Evolutionary conservation across 2,113 vertebrate genomes (phyloP), one percentile per base, ranked within the genome.

Genomic region (Caranx melampygus): DNA sequence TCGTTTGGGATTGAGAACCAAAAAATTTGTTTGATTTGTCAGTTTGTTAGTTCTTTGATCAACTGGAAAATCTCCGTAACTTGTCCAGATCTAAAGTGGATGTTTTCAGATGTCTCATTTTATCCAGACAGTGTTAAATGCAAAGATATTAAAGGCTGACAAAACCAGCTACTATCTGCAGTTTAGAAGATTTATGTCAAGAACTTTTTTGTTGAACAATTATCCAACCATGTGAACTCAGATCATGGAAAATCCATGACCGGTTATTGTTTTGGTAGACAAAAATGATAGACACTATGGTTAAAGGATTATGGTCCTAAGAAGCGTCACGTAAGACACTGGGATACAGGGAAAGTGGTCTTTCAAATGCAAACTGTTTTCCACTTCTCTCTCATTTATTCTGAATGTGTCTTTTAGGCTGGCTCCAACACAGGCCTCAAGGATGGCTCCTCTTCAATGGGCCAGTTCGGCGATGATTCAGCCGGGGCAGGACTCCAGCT

Each of bases 401-500:
- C 57, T 72, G 3, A 75, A 60, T 82, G 20, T 64, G 21, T 84
- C 26, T 0, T 57, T 73, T 64, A 95, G 94, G 51, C 82, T 49
- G 88, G 88, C 84, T 91, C 93, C 59, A 92, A 96, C 86, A 93
- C 95, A 3, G 94, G 95, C 83, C 95, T 97, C 75, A 99, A 99
- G 94, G 95, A 96, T 95, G 96, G 93, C 73, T 95, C 96, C 26
- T 91, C 91, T 90, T 93, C 96, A 86, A 94, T 97, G 93, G 97
- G 95, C 73, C 96, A 96, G 71, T 97, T 97, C 87, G 94, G 95
- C 81, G 95, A 95, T 86, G 96, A 97, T 90, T 95, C 96, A 69
- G 93, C 95, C 70, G 95, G 92, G 79, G 95, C 96, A 90, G 96
- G 96, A 93, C 96, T 98, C 83, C 97, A 97, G 78, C 95, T 98